phyloP scores from a whole-genome alignment of 2,113 vertebrate species.

The Promerops cafer region DNA sequence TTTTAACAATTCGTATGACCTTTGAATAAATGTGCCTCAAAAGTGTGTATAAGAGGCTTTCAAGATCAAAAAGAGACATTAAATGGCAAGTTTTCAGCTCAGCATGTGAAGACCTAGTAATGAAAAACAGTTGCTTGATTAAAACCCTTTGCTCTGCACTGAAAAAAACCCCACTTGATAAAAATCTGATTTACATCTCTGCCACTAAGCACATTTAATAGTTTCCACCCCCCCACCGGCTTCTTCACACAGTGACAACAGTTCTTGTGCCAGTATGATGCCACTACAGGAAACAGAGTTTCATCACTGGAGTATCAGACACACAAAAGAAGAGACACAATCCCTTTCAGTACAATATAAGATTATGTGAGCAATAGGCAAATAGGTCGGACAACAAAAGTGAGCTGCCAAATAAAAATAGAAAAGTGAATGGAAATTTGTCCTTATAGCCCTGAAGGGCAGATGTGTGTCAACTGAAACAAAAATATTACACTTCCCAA shows the following conservation, averaged over 20 bases:
- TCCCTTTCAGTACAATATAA: not conserved
- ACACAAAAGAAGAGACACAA: not conserved
- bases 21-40: not conserved
- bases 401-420: not conserved
- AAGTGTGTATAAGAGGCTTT: not conserved
- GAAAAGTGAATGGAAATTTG: not conserved
- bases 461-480: not conserved
- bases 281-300: not conserved
- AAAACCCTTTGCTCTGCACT: not conserved
- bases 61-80: conserved; percentile 26
- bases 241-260: not conserved
- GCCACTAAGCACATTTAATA: not conserved
- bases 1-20: conserved; percentile 15
- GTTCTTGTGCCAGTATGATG: not conserved
- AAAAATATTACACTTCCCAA: not conserved
- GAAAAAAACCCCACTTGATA: not conserved
- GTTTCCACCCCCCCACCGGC: rapidly evolving
- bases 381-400: not conserved
- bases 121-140: conserved; percentile 18
- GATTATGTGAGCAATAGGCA: not conserved
- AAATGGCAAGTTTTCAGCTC: conserved; percentile 19
- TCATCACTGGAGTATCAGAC: not conserved
- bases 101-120: not conserved
- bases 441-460: not conserved
- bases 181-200: not conserved